phyloP scores from a whole-genome alignment of 2,113 vertebrate genomes.

The Anthoscopus minutus region DNA sequence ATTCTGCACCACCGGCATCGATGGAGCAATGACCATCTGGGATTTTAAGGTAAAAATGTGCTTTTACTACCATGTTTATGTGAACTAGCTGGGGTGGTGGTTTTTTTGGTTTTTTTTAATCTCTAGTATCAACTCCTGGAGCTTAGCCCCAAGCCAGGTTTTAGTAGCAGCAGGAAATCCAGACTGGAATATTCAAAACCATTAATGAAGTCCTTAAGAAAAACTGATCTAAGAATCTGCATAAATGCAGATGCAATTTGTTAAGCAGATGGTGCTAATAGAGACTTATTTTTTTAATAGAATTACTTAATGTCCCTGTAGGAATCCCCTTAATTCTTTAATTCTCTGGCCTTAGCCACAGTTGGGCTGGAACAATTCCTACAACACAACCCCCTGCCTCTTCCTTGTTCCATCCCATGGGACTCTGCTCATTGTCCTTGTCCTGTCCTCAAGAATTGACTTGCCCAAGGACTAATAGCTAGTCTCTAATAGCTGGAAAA shows the following conservation, averaged over 20 bases:
- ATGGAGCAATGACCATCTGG: conserved; percentile 99
- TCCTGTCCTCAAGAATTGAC: neutral
- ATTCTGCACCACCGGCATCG: conserved; percentile 99
- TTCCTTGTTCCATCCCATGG: neutral
- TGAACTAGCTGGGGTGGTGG: neutral
- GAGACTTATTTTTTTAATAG: neutral
- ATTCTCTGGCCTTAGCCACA: neutral
- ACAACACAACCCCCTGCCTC: rapidly evolving
- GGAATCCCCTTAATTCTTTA: neutral
- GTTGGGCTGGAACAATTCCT: neutral
- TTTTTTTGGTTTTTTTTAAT: neutral
- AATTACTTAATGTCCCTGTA: neutral
- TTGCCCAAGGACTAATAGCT: neutral
- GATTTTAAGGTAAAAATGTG: conserved; percentile 87
- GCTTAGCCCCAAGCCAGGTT: neutral
- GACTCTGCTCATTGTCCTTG: neutral
- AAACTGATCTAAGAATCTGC: neutral
- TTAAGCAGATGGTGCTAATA: neutral
- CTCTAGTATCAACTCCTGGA: neutral
- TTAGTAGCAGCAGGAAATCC: neutral
- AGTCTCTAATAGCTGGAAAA: neutral
- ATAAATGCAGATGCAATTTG: neutral
- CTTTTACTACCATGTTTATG: neutral
- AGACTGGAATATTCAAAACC: neutral
- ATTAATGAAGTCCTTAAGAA: neutral